These are phyloP conservation scores for Hirtodrosophila histrioides DNA, from an alignment of 2,888 invertebrate species.

Conservation along the genomic window DNA sequence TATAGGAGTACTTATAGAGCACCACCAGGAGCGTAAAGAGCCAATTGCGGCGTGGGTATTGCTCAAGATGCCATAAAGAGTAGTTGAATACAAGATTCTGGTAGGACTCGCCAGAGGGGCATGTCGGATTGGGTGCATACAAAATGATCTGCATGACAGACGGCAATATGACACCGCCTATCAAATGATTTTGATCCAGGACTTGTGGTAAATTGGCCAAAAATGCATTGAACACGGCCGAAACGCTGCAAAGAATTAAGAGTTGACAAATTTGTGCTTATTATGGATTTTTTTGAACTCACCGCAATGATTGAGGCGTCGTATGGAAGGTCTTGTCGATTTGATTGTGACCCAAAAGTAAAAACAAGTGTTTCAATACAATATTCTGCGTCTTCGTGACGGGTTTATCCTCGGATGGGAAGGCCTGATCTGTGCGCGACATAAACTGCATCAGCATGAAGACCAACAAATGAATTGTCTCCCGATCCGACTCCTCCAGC, in stretches of 20 bases:
- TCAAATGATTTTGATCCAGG: conserved; percentile 96
- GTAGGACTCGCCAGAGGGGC: conserved; percentile 86
- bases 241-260: conserved; percentile 86
- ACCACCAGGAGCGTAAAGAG: conserved; percentile 96
- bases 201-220: conserved; percentile 96
- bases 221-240: conserved; percentile 98
- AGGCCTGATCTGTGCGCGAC: conserved; percentile 92
- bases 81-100: conserved; percentile 87
- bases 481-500: conserved; percentile 96
- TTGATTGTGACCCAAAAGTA: conserved; percentile 96
- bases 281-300: conserved; percentile 27
- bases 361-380: conserved; percentile 95
- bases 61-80: conserved; percentile 94
- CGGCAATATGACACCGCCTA: conserved; percentile 95
- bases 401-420: conserved; percentile 94
- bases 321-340: conserved; percentile 95
- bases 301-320: conserved; percentile 94
- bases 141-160: conserved; percentile 92
- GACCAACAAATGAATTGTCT: conserved; percentile 96
- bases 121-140: conserved; percentile 92
- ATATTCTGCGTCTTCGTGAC: conserved; percentile 92
- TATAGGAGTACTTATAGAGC: conserved; percentile 96
- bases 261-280: not conserved
- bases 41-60: conserved; percentile 95
- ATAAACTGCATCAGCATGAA: conserved; percentile 99